Percentiles rank a stretch among this genome's conserved stretches.
phyloP scores from a whole-genome alignment of 2,113 vertebrate genomes.

The Alexandromys fortis region DNA sequence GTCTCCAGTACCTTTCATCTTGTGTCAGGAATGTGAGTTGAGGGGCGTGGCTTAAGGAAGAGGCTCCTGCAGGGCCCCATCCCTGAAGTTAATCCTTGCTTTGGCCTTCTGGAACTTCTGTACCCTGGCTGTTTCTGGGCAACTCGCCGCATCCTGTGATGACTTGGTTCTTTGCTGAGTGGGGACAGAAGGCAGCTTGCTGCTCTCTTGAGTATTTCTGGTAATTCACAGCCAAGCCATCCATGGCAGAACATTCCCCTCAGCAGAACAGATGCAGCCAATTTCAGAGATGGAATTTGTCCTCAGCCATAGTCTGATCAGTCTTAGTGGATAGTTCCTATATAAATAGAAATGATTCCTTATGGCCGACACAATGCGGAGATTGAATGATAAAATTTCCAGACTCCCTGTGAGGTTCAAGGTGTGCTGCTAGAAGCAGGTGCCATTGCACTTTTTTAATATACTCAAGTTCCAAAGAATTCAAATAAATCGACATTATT shows the following conservation, averaged over 20 bases:
- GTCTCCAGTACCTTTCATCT: neutral
- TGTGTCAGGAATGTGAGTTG: neutral
- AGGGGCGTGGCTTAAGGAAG: neutral
- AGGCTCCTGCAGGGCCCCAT: neutral
- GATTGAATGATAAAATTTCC: conserved; percentile 38
- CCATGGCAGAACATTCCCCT: conserved; percentile 53
- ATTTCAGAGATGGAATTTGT: conserved; percentile 46
- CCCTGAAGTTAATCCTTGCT: neutral
- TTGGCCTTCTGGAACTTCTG: neutral
- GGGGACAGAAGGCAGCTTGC: conserved; percentile 46
- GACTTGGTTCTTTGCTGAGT: conserved; percentile 48
- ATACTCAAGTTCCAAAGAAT: conserved; percentile 25
- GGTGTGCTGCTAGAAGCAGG: neutral
- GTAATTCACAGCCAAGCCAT: conserved; percentile 50
- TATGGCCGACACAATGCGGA: neutral
- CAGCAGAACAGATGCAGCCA: conserved; percentile 54
- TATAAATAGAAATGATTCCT: conserved; percentile 52
- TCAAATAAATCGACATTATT: conserved; percentile 1
- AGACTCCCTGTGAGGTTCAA: conserved; percentile 15
- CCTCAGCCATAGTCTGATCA: conserved; percentile 30
- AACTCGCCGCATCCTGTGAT: conserved; percentile 20
- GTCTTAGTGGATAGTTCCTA: conserved; percentile 33
- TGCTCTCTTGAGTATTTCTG: conserved; percentile 64
- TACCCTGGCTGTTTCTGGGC: conserved; percentile 8
- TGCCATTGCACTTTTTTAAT: neutral